These are phyloP conservation scores for Napeogenes sylphis DNA, from an alignment of 2,888 invertebrate genomes.

Conservation along the genomic window DNA sequence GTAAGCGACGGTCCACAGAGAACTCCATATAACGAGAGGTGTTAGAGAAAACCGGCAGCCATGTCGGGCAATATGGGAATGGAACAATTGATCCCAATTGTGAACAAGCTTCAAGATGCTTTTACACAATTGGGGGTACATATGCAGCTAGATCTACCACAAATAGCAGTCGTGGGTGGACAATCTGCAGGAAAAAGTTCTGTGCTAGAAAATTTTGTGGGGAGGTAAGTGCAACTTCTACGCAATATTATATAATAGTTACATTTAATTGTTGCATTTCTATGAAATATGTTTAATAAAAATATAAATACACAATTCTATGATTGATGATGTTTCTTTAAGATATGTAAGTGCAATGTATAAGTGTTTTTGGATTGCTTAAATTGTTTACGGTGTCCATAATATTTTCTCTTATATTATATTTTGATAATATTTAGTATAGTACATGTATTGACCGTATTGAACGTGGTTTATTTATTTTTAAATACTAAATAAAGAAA, in stretches of 20 bases:
- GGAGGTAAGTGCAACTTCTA: slow-evolving; percentile 84
- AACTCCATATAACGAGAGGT: slow-evolving; percentile 66
- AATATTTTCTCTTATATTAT: too few relatives aligned
- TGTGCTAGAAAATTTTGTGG: slow-evolving; percentile 99
- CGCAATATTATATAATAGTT: slow-evolving; percentile 21
- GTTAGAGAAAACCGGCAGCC: slow-evolving; percentile 68
- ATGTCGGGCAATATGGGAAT: slow-evolving; percentile 89
- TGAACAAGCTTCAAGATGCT: slow-evolving; percentile 99
- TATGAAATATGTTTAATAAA: too few relatives aligned
- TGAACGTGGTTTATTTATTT: too few relatives aligned
- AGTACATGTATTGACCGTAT: too few relatives aligned
- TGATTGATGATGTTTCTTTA: too few relatives aligned
- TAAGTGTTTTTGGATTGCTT: too few relatives aligned
- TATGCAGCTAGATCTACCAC: slow-evolving; percentile 98
- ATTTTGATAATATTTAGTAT: too few relatives aligned
- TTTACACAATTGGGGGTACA: slow-evolving; percentile 98
- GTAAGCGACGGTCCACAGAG: slow-evolving; percentile 69
- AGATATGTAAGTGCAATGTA: too few relatives aligned
- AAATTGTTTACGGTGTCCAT: too few relatives aligned
- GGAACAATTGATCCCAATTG: slow-evolving; percentile 99
- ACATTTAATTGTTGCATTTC: background rate
- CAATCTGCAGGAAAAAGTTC: slow-evolving; percentile 99
- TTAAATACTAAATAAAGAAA: too few relatives aligned
- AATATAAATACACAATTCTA: too few relatives aligned
- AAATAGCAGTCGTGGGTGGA: slow-evolving; percentile 99